Evolutionary conservation across 2,113 vertebrate species (phyloP).

Genomic region (Daphoenositta chrysoptera): DNA sequence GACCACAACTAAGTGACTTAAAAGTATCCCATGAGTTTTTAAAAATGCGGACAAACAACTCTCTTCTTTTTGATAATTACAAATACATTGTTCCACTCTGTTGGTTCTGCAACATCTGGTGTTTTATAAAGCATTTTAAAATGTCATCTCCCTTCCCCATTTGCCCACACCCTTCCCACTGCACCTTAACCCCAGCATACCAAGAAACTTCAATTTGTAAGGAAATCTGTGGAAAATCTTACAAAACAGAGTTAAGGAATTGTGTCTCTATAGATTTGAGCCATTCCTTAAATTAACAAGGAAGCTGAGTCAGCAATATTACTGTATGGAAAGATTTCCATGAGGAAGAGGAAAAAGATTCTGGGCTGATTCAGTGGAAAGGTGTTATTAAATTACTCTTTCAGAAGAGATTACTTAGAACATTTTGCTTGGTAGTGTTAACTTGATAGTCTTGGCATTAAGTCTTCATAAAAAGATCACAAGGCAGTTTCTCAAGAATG

Average conservation of each 20-base stretch:
- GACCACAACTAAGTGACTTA: conserved; percentile 65
- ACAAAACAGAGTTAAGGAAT: neutral
- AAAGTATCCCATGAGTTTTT: conserved; percentile 65
- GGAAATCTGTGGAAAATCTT: neutral
- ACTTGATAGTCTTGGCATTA: conserved; percentile 2
- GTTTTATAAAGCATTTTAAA: conserved; percentile 60
- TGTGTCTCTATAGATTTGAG: neutral
- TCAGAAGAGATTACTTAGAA: neutral
- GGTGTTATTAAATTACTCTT: neutral
- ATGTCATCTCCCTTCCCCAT: conserved; percentile 29
- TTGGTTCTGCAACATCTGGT: conserved; percentile 63
- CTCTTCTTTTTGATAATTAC: conserved; percentile 64
- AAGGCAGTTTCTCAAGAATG: neutral
- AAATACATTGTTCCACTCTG: conserved; percentile 55
- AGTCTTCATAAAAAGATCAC: neutral
- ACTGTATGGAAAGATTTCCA: neutral
- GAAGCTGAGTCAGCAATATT: neutral
- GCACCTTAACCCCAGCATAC: conserved; percentile 37
- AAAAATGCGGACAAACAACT: conserved; percentile 66
- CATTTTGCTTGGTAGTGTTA: neutral
- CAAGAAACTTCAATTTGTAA: conserved; percentile 10
- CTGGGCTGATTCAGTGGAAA: conserved; percentile 11
- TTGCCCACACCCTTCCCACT: conserved; percentile 10
- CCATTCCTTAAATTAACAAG: neutral
- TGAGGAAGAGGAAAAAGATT: neutral